Percentiles rank a stretch among this genome's conserved stretches.
These are phyloP conservation scores for Oceanites oceanicus DNA, from an alignment of 2,113 vertebrate species.

Conservation along the genomic window DNA sequence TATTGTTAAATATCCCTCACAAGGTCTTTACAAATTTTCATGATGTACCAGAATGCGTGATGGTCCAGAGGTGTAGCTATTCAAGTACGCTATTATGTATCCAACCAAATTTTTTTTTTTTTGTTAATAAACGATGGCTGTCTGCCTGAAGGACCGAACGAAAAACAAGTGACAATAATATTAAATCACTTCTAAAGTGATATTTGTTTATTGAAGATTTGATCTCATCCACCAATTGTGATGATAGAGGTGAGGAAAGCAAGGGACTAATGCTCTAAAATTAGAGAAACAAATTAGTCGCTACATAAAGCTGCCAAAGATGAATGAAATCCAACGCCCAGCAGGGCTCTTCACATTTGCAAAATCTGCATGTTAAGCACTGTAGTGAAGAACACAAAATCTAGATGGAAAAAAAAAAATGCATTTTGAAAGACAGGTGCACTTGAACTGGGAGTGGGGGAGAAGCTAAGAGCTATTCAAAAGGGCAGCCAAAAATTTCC, in stretches of 20 bases:
- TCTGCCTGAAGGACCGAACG: neutral
- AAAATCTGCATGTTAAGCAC: neutral
- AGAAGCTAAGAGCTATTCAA: neutral
- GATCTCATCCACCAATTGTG: neutral
- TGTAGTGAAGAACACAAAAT: neutral
- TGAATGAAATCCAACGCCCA: neutral
- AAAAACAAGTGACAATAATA: neutral
- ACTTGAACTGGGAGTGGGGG: neutral
- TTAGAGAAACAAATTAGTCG: neutral
- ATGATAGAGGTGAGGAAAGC: neutral
- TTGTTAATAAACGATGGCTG: neutral
- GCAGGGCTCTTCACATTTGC: neutral
- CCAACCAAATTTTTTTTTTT: neutral
- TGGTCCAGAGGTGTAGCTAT: neutral
- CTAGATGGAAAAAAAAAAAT: neutral
- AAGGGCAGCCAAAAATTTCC: neutral
- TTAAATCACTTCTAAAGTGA: neutral
- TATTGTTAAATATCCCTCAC: neutral
- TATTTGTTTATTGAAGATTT: neutral
- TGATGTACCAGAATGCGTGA: fast-evolving
- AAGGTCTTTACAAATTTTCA: neutral
- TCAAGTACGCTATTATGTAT: neutral
- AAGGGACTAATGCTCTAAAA: neutral
- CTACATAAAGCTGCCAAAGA: neutral
- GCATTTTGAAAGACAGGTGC: neutral